phyloP scores from a whole-genome alignment of 2,797 vertebrate species.

The Loris lydekkerianus region DNA sequence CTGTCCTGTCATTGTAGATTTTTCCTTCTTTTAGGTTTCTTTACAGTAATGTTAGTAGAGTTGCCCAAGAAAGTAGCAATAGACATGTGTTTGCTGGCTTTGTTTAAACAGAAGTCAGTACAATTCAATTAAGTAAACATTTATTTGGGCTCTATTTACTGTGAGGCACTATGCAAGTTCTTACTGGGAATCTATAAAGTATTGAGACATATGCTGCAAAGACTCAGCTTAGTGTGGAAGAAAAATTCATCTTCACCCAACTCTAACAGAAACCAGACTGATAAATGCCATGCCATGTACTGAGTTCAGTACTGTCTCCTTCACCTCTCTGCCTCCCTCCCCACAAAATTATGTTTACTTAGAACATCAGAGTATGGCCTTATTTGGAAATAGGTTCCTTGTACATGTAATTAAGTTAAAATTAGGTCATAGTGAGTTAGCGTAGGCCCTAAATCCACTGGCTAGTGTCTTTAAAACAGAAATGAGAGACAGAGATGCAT shows the following conservation, averaged over 20 bases:
- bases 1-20: background rate
- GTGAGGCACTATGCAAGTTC: background rate
- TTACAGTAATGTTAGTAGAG: background rate
- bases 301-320: background rate
- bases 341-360: background rate
- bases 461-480: background rate
- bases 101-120: background rate
- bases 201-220: background rate
- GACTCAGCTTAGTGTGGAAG: background rate
- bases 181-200: background rate
- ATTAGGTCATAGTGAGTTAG: background rate
- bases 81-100: background rate
- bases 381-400: background rate
- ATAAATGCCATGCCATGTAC: background rate
- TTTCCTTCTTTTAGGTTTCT: background rate
- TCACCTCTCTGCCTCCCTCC: fast-evolving
- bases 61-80: background rate
- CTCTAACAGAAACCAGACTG: background rate
- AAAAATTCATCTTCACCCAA: background rate
- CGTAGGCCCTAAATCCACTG: background rate
- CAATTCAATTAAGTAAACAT: background rate
- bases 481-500: background rate
- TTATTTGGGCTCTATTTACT: background rate
- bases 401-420: background rate
- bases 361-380: background rate